Evolutionary conservation across 2,113 vertebrate genomes (phyloP).

Genomic region (Telmatochromis sp.): DNA sequence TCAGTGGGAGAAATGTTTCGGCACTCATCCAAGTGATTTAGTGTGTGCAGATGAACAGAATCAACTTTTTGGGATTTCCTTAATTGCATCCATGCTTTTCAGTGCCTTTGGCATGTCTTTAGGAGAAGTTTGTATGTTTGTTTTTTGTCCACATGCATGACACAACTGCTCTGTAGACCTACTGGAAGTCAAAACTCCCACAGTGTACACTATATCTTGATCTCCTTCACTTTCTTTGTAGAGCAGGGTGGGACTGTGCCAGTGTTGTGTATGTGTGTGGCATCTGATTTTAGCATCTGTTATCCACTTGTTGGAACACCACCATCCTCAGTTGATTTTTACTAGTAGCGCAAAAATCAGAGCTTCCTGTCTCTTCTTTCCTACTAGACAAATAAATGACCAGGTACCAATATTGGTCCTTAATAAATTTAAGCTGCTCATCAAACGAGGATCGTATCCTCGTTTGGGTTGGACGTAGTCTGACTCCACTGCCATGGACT

Average conservation of each 20-base stretch:
- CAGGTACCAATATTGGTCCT: neutral
- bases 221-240: neutral
- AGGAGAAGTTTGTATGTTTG: neutral
- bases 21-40: neutral
- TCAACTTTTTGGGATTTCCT: neutral
- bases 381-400: neutral
- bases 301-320: neutral
- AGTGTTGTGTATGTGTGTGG: neutral
- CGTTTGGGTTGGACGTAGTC: neutral
- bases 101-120: neutral
- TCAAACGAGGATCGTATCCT: neutral
- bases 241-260: neutral
- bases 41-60: neutral
- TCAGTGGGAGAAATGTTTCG: neutral
- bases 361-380: neutral
- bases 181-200: neutral
- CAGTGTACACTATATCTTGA: neutral
- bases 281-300: neutral
- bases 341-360: neutral
- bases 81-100: neutral
- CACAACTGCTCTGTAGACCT: neutral
- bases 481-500: neutral
- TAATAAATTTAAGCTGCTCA: neutral
- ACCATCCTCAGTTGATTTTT: neutral
- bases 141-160: neutral